Base-by-base conservation (phyloP, 2,888 invertebrate species). In the Magallana nippona region DNA sequence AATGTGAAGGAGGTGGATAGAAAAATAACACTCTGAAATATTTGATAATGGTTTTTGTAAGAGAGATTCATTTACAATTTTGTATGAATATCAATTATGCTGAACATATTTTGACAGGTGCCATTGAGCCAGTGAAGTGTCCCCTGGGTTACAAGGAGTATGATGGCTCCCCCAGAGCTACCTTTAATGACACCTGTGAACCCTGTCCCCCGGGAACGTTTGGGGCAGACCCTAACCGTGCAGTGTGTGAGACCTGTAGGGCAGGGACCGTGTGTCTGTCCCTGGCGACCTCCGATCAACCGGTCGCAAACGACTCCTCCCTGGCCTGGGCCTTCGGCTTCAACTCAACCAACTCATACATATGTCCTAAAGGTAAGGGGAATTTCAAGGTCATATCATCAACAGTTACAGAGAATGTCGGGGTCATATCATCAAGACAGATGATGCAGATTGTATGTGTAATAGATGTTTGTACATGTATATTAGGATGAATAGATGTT, bases 211-310 rank as follows among this genome's bases (percentile, higher is more conserved):
- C 92, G 1, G 94, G 94, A 27, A 90, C 88, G 44, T 94, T 91
- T 87, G 93, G 94, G 19, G 91, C 91, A 44, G 88, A 92, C 22
- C 86, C 89, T 15, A 88, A 92, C 81, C 89, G 93, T 5, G 87
- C 88, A 15, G 88, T 88, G 11, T 94, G 94, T 89, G 78, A 85
- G 15, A 88, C 91, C 8, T 94, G 94, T 87, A 88, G 92, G n/a
- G 92, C 93, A 10, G 93, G 93, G 22, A 93, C 93, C 63, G 93
- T 94, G 71, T 94, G 94, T 85, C 87, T 90, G 71, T 89, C 87
- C 13, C 83, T 83, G 55, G 92, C 94, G 1, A 92, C 91, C 1
- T 91, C 93, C 1, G 94, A 94, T 83, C 81, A 88, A 13, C 93
- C 93, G 1, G 89, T 92, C 2, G 86, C 88, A 58, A 93, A 94